These are phyloP conservation scores for Erythrolamprus reginae DNA, from an alignment of 2,113 vertebrate genomes.

Conservation along the genomic window DNA sequence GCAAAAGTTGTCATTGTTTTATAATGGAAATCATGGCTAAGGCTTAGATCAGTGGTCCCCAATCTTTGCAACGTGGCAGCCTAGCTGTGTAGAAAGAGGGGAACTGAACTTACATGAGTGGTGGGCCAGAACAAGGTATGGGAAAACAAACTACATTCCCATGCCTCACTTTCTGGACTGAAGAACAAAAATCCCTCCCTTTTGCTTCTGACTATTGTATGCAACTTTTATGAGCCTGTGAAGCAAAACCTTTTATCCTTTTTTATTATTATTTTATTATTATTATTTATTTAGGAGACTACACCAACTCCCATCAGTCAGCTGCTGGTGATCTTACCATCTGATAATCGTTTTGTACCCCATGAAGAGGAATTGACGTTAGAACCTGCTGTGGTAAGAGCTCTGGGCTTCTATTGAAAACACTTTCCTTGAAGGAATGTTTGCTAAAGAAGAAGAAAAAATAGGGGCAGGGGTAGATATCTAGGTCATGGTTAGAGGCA, in stretches of 20 bases:
- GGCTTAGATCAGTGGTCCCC: background rate
- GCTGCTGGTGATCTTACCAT: constrained; percentile 14
- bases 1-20: background rate
- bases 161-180: background rate
- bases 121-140: background rate
- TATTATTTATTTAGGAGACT: background rate
- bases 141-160: background rate
- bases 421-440: background rate
- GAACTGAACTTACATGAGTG: too few species aligned
- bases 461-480: background rate
- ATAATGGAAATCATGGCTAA: background rate
- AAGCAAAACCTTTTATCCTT: background rate
- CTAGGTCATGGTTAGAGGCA: background rate
- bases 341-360: constrained; percentile 18
- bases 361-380: constrained; percentile 22
- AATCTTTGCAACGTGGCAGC: too few species aligned
- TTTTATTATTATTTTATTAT: too few species aligned
- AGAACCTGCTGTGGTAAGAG: constrained; percentile 15
- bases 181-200: background rate
- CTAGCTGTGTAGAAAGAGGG: too few species aligned
- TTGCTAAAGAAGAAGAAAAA: background rate
- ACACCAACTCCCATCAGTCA: background rate
- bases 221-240: background rate
- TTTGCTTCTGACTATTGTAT: background rate
- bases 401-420: background rate